Percentiles rank a stretch among this genome's conserved stretches.
These are phyloP conservation scores for Acrobasis repandana DNA, from an alignment of 2,888 invertebrate species.

Conservation along the genomic window DNA sequence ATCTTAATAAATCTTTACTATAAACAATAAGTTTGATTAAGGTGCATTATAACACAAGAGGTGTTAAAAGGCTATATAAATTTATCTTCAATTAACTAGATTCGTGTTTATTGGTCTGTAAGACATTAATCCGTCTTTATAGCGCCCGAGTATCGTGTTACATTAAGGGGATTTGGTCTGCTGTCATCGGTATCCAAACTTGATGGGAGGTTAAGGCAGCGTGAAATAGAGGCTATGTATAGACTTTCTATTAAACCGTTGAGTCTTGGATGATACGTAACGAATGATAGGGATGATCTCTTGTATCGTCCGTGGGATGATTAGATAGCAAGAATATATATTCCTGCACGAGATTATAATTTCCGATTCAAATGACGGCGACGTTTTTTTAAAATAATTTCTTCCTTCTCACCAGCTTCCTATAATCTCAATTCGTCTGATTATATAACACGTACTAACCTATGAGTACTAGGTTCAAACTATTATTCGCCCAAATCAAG, in stretches of 20 bases:
- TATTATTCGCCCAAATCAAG: too few species aligned
- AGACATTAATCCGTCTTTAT: slow-evolving; percentile 45
- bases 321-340: background rate
- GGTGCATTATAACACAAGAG: background rate
- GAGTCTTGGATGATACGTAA: background rate
- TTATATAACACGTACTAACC: too few species aligned
- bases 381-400: too few species aligned
- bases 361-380: too few species aligned
- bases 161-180: slow-evolving; percentile 47
- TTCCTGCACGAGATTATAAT: background rate
- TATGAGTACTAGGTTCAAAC: too few species aligned
- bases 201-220: background rate
- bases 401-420: too few species aligned
- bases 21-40: too few species aligned
- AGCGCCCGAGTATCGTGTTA: slow-evolving; percentile 47
- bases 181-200: slow-evolving; percentile 41
- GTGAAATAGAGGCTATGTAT: background rate
- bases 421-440: too few species aligned
- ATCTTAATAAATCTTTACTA: too few species aligned
- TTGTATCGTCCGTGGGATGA: too few species aligned
- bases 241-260: background rate
- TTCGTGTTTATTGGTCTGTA: slow-evolving; percentile 43
- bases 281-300: background rate
- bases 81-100: background rate
- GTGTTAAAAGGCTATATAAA: background rate